A percentile compares a stretch with the other conserved stretches of the same genome.
Evolutionary conservation across 2,888 invertebrate species (phyloP).

Genomic region (Physocephala rufipes): DNA sequence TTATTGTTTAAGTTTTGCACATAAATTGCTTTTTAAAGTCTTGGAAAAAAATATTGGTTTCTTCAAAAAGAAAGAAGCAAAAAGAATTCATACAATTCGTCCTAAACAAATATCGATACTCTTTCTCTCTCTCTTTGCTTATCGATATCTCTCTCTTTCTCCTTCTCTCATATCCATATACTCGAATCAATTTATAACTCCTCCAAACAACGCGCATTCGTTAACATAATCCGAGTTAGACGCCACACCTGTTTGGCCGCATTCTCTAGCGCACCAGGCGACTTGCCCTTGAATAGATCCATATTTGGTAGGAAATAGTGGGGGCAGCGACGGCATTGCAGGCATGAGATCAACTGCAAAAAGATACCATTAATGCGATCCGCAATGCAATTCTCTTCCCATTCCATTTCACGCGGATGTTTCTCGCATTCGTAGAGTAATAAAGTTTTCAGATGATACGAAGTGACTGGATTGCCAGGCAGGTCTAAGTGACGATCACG

Average conservation of each 20-base stretch:
- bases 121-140: background rate
- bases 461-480: constrained; percentile 88
- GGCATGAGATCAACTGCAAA: constrained; percentile 91
- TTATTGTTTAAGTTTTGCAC: background rate
- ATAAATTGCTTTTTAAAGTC: constrained; percentile 5
- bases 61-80: too few species aligned
- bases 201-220: constrained; percentile 90
- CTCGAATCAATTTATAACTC: constrained; percentile 72
- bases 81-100: constrained; percentile 11
- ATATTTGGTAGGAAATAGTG: constrained; percentile 95
- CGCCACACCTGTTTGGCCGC: constrained; percentile 95
- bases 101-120: constrained; percentile 28
- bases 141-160: constrained; percentile 7
- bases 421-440: constrained; percentile 96
- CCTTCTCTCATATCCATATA: constrained; percentile 11
- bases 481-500: constrained; percentile 90
- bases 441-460: constrained; percentile 90
- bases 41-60: constrained; percentile 37
- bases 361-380: constrained; percentile 95
- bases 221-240: constrained; percentile 89
- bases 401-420: constrained; percentile 91
- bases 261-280: constrained; percentile 88
- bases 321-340: constrained; percentile 94
- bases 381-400: constrained; percentile 92
- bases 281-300: constrained; percentile 93